Evolutionary conservation across 2,888 invertebrate species (phyloP), one percentile per base, ranked within the genome.

Genomic region (Philonicus albiceps): DNA sequence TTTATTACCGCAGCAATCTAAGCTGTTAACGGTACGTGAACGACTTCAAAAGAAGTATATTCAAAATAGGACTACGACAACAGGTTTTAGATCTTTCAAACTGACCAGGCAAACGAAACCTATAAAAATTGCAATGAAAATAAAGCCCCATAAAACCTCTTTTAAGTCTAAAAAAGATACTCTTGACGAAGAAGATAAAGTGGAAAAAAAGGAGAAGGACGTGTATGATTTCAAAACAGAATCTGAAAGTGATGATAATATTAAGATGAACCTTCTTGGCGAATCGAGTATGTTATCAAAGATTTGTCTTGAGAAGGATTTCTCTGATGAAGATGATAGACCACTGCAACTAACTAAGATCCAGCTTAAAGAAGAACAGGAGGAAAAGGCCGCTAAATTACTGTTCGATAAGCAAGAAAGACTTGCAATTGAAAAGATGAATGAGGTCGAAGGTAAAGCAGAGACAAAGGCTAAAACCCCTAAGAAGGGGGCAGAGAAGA

Each of bases 211-310:
- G 31, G 86, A 87, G 43, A 86, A 87, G 30, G 92, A 92, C 86
- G 89, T 92, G 5, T 92, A 92, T 19, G 92, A 92, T 85, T 92
- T 92, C 64, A 92, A 92, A 85, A 91, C 92, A 0, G 92, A 92
- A 0, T 92, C 92, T 0, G 92, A 92, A 83, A 91, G 91, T 86
- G 92, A 92, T 76, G 91, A 91, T 22, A 91, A 91, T 5, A 92
- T 92, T 16, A 92, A 91, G 89, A 92, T 92, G 92, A 91, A 91
- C 81, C 88, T 92, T 87, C 91, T 92, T 0, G 64, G 76, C 3
- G 89, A 90, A 2, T 85, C 86, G 31, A 73, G 80, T 7, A 75
- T 86, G 11, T 27, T 88, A n/a, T 40, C 73, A 11, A 84, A 75
- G 19, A 76, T 86, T 30, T 43, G 13, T 16, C 30, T 49, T 27